Evolutionary conservation across 2,113 vertebrate genomes (phyloP).

Genomic region (Nothoprocta pentlandii): DNA sequence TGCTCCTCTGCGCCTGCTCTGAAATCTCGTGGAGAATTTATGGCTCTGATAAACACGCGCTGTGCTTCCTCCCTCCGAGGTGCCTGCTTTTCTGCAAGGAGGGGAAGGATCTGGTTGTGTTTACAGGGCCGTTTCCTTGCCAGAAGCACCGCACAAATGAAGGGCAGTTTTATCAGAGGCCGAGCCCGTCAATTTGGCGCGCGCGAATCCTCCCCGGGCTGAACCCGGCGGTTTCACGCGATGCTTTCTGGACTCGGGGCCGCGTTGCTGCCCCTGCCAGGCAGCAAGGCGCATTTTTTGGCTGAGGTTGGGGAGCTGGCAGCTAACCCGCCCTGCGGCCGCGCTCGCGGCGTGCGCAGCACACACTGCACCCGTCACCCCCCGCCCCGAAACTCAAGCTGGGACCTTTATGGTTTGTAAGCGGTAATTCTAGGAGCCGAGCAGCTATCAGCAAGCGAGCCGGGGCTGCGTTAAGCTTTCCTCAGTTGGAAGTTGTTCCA

Average conservation of each 20-base stretch:
- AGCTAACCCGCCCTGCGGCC: conserved; percentile 33
- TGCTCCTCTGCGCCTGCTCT: background rate
- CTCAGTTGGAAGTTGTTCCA: conserved; percentile 71
- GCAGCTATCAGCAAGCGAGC: conserved; percentile 68
- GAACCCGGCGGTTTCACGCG: conserved; percentile 14
- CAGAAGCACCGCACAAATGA: conserved; percentile 51
- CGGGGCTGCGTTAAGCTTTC: conserved; percentile 65
- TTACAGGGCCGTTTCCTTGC: conserved; percentile 41
- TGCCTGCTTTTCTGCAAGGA: conserved; percentile 49
- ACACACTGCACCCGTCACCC: background rate
- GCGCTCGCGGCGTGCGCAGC: conserved; percentile 24
- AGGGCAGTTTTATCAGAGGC: conserved; percentile 47
- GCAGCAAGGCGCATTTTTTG: conserved; percentile 34
- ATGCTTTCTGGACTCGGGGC: conserved; percentile 16
- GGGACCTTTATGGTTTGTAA: conserved; percentile 71
- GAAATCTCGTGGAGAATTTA: conserved; percentile 30
- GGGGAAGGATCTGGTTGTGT: conserved; percentile 56
- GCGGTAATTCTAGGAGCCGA: conserved; percentile 74
- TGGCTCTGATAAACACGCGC: conserved; percentile 33
- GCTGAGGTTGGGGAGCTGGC: conserved; percentile 54
- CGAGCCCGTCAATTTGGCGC: background rate
- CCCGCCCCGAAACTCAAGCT: conserved; percentile 64
- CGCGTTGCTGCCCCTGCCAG: conserved; percentile 28
- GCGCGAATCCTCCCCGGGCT: accelerated
- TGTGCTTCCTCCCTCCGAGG: conserved; percentile 33